Percentiles rank a stretch among this genome's conserved stretches.
Conservation (phyloP, 2,888 invertebrate genomes). For the Melolontha melolontha region DNA sequence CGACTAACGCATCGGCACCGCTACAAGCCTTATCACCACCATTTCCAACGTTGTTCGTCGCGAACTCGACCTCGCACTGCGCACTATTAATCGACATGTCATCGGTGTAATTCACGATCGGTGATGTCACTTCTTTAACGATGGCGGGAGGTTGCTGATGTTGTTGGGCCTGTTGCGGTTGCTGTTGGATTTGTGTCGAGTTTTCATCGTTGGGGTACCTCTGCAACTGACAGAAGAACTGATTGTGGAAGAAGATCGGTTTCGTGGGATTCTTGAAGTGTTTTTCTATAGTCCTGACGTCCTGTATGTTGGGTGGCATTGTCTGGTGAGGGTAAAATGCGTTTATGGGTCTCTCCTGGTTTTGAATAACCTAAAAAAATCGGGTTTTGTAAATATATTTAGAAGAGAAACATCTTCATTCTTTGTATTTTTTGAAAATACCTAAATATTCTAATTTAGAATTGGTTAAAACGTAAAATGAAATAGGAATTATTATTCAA, state of each 20-base stretch:
- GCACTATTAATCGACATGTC: slow-evolving; percentile 1
- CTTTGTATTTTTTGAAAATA: too few relatives aligned
- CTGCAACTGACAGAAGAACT: slow-evolving; percentile 24
- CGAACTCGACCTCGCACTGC: slow-evolving; percentile 28
- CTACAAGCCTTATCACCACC: slow-evolving; percentile 44
- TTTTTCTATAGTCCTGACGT: slow-evolving; percentile 68
- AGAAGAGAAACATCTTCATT: too few relatives aligned
- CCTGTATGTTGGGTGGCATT: slow-evolving; percentile 62
- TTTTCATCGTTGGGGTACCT: slow-evolving; percentile 19
- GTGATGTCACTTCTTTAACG: slow-evolving; percentile 4
- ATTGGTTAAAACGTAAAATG: too few relatives aligned
- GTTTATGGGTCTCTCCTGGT: slow-evolving; percentile 50
- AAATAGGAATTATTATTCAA: too few relatives aligned
- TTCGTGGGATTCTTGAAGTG: slow-evolving; percentile 61
- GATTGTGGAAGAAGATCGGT: slow-evolving; percentile 24
- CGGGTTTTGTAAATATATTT: slow-evolving; percentile 41
- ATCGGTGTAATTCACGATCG: slow-evolving; percentile 4
- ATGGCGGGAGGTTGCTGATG: slow-evolving; percentile 1
- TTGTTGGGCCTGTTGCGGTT: background rate
- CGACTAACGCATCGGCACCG: slow-evolving; percentile 12
- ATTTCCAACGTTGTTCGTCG: slow-evolving; percentile 39
- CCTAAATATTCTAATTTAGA: too few relatives aligned
- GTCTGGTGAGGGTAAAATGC: slow-evolving; percentile 50
- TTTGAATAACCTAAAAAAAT: slow-evolving; percentile 47
- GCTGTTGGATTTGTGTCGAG: background rate